Percentiles rank a stretch among this genome's conserved stretches.
Evolutionary conservation across 2,888 invertebrate genomes (phyloP).

Genomic region (Caenorhabditis angaria): DNA sequence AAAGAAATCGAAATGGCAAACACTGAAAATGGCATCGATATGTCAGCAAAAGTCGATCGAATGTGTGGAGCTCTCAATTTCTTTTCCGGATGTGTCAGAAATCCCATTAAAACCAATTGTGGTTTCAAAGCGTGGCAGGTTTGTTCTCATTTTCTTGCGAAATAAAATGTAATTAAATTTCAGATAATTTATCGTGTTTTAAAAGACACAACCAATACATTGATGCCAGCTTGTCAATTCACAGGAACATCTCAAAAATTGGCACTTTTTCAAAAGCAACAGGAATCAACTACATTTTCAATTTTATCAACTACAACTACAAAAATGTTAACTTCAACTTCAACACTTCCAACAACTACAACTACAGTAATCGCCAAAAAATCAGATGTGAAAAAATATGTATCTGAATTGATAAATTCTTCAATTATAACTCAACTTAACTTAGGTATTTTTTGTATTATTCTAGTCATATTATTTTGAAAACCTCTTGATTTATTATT

Average conservation of each 20-base stretch:
- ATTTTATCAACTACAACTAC: slow-evolving; percentile 7
- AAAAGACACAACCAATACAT: slow-evolving; percentile 70
- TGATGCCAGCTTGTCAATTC: slow-evolving; percentile 71
- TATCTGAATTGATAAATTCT: slow-evolving; percentile 20
- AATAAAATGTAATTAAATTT: slow-evolving; percentile 1
- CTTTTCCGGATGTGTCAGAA: slow-evolving; percentile 67
- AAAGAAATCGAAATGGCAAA: slow-evolving; percentile 68
- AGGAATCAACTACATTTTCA: background rate
- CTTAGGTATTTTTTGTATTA: background rate
- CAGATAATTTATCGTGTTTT: slow-evolving; percentile 70
- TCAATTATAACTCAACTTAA: background rate
- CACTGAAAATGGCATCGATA: slow-evolving; percentile 52
- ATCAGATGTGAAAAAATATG: slow-evolving; percentile 22
- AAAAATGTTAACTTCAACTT: background rate
- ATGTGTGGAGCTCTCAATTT: slow-evolving; percentile 72
- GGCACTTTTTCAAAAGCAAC: slow-evolving; percentile 28
- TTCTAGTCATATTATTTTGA: background rate
- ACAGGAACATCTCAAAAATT: slow-evolving; percentile 55
- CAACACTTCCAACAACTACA: slow-evolving; percentile 11
- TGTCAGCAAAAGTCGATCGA: slow-evolving; percentile 64
- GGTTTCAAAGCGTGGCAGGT: slow-evolving; percentile 63
- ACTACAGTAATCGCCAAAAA: slow-evolving; percentile 19
- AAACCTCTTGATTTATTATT: background rate
- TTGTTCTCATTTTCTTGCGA: slow-evolving; percentile 2
- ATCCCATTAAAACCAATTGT: slow-evolving; percentile 63